Base-by-base conservation (phyloP, 64 coral and sea anemone genomes). In the Pocillopora verrucosa region DNA sequence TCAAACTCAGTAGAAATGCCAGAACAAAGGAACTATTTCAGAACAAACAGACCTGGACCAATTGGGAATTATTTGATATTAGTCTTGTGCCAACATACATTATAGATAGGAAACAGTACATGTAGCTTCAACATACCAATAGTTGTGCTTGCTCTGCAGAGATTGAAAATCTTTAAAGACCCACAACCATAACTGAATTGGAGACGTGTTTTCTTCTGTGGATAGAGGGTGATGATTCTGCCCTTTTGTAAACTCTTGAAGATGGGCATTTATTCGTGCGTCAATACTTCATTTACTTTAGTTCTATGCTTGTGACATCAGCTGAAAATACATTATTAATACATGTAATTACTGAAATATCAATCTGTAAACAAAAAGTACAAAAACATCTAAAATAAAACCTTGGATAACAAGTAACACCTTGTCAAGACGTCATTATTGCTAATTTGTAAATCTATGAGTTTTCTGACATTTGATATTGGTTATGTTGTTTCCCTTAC, bases 161-260 rank as follows among this genome's bases (percentile, higher is more conserved):
- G n/a, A 74, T 11, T n/a, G 72, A 74, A 20, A 74, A 74, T 26
- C 22, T 34, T 74, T 13, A 20, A 74, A 20, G n/a, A 13, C 72
- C 72, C 72, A 74, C 9, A 74, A n/a, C 72, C 72, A 74, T 74
- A 74, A 74, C 20, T 26, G 72, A 74, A 24, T 74, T 74, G 16
- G 72, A 74, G 72, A 74, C 72, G n/a, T 74, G 72, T 74, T 74
- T 74, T 25, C 72, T 20, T 74, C 72, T 74, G 10, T 74, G 72
- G 72, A 74, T 74, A 74, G 12, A 74, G 34, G 41, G 41, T 45
- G 41, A 3, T 45, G 2, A 45, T 45, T 45, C 41, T 6, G 6
- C 41, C 41, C 41, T 45, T 45, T 6, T 45, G 41, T 45, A 45
- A 45, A 45, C 41, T 45, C 41, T 3, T 6, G 41, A 45, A 45